A percentile compares a stretch with the other conserved stretches of the same genome.
phyloP scores from a whole-genome alignment of 2,888 invertebrate genomes.

The Acleris emargana region DNA sequence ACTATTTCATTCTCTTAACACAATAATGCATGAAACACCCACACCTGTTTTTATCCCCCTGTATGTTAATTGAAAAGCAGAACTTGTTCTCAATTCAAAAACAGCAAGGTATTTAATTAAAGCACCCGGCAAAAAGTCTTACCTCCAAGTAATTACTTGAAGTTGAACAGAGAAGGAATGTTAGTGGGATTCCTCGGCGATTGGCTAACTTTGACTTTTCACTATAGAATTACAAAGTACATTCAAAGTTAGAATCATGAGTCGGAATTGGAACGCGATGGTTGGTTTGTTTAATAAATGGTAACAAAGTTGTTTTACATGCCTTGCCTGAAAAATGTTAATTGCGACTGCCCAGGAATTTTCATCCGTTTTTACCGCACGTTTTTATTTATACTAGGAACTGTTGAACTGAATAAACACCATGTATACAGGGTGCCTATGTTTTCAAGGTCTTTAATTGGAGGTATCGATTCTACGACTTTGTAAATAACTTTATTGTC shows the following conservation, averaged over 20 bases:
- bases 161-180: constrained; percentile 39
- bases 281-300: no score
- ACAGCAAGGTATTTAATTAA: constrained; percentile 45
- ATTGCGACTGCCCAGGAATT: no score
- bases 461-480: no score
- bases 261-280: no score
- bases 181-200: constrained; percentile 25
- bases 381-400: no score
- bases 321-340: no score
- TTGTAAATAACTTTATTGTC: no score
- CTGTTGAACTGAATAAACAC: no score
- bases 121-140: constrained; percentile 43
- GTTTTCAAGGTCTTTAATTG: no score
- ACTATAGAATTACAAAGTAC: constrained; percentile 1
- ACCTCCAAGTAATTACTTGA: constrained; percentile 41
- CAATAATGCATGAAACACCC: neutral
- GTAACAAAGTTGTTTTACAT: no score
- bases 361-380: no score
- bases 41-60: neutral
- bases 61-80: constrained; percentile 13
- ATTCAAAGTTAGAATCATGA: neutral
- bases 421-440: no score
- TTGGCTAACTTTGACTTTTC: constrained; percentile 10
- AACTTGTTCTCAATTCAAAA: neutral
- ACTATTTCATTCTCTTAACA: neutral